These are phyloP conservation scores for Tyrannus savana DNA, from an alignment of 2,113 vertebrate species.

Conservation along the genomic window DNA sequence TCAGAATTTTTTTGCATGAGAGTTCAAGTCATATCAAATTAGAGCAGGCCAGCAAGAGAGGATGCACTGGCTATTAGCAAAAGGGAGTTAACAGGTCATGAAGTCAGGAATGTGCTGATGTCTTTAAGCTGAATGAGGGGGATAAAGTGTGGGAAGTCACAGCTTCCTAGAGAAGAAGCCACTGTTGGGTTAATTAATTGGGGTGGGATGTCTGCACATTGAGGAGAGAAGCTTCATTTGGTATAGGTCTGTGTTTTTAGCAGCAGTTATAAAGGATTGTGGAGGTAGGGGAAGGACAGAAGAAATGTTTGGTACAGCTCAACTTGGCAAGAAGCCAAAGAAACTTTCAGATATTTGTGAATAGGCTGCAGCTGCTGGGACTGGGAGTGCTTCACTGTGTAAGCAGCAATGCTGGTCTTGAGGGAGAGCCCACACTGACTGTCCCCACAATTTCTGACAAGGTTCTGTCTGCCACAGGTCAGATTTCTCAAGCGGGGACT, in stretches of 20 bases:
- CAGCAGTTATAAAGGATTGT: constrained; percentile 63
- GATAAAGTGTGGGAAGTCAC: constrained; percentile 79
- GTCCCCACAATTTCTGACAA: constrained; percentile 36
- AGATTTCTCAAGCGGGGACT: constrained; percentile 17
- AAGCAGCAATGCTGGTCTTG: constrained; percentile 18
- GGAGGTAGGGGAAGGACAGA: constrained; percentile 56
- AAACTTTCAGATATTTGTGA: constrained; percentile 80
- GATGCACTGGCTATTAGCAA: constrained; percentile 66
- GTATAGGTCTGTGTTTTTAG: constrained; percentile 26
- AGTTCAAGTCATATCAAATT: constrained; percentile 61
- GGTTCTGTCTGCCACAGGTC: constrained; percentile 35
- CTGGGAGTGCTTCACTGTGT: background rate
- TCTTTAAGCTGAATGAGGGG: constrained; percentile 64
- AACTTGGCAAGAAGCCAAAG: constrained; percentile 70
- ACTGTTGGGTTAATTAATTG: constrained; percentile 79
- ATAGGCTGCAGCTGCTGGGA: constrained; percentile 80
- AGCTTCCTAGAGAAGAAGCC: constrained; percentile 51
- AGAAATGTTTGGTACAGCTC: constrained; percentile 67
- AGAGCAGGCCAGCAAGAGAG: constrained; percentile 65
- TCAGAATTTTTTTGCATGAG: background rate
- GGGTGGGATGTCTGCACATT: constrained; percentile 59
- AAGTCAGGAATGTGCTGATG: constrained; percentile 86
- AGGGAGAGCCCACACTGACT: background rate
- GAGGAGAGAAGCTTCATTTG: constrained; percentile 52
- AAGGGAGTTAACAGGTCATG: constrained; percentile 84